Conservation (phyloP, 2,113 vertebrate species). For the Pseudonaja textilis region DNA sequence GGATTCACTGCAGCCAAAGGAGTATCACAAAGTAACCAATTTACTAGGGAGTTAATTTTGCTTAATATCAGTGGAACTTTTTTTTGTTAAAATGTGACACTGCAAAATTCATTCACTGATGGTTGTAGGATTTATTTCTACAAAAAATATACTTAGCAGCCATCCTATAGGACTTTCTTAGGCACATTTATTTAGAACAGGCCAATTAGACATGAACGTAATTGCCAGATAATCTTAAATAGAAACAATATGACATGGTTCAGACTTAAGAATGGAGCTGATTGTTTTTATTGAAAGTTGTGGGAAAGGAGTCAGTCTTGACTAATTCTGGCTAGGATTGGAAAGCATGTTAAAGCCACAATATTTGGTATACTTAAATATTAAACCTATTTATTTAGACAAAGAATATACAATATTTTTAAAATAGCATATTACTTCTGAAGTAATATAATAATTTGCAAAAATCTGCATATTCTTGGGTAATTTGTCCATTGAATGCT, state of each 20-base stretch:
- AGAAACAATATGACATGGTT: not conserved
- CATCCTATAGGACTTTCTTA: not conserved
- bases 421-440: not conserved
- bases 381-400: not conserved
- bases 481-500: not conserved
- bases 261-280: not conserved
- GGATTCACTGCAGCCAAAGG: not conserved
- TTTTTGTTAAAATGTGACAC: not conserved
- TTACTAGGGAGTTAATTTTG: not conserved
- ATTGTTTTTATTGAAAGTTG: not conserved
- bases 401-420: not conserved
- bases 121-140: not conserved
- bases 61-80: not conserved
- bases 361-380: not conserved
- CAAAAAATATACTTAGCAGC: not conserved
- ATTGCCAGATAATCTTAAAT: not conserved
- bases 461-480: not conserved
- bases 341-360: not conserved
- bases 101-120: not conserved
- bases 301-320: not conserved
- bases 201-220: not conserved
- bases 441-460: not conserved
- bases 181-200: not conserved
- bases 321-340: not conserved
- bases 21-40: not conserved